Base-by-base conservation (phyloP, 2,113 vertebrate genomes). In the Leiothrix lutea region DNA sequence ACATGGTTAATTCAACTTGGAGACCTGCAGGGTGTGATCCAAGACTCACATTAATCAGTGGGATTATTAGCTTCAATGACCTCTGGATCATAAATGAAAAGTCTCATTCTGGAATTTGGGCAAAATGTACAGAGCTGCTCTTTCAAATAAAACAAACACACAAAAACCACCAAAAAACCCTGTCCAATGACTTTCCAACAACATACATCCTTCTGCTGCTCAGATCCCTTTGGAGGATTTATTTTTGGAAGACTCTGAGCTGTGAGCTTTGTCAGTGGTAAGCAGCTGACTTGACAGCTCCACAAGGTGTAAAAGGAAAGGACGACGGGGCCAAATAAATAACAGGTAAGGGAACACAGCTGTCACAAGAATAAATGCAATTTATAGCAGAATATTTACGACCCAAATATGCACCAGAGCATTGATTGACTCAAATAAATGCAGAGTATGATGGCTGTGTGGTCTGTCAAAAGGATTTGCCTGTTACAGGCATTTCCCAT, bases 351-450 rank as follows among this genome's bases (percentile, higher is more conserved):
- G 20, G 74, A 91, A 88, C 69, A 78, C 90, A 65, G 93, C 94
- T 95, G 94, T 95, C 94, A 90, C 65, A 65, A 87, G 66, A 70
- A 94, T 89, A 92, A 84, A 93, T 78, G 77, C 53, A 86, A 95
- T 92, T 95, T 80, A 83, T 86, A 86, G 35, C 86, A 50, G 31
- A 64, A 29, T 88, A 96, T 93, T 96, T 95, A 91, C 78, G 90
- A 92, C 80, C 94, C 85, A 95, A 94, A 94, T 95, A 91, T 65
- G 71, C 95, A 94, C 72, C 70, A 80, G 60, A 90, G 84, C 88
- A 88, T 58, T 92, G 92, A 97, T 9, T 94, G 95, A 94, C 86
- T 97, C 86, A 79, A 94, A 93, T 84, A 92, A 95, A 94, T 60
- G 79, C 94, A 75, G 80, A 80, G 69, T 67, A 72, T 38, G 88